phyloP scores from a whole-genome alignment of 2,113 vertebrate genomes.

The Anolis sagrei region DNA sequence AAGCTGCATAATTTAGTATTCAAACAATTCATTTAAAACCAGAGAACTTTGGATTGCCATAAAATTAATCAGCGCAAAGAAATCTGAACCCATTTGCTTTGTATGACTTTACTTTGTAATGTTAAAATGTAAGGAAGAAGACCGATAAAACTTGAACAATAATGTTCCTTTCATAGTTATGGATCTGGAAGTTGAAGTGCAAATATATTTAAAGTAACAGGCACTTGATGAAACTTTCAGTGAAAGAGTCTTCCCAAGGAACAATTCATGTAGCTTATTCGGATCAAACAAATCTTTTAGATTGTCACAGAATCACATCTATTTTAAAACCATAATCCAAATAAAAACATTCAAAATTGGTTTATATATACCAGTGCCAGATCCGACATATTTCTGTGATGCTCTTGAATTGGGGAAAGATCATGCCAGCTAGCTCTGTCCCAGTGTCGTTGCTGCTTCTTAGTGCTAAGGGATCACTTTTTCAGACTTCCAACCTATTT shows the following conservation, averaged over 20 bases:
- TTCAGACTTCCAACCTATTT: no score
- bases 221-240: conserved; percentile 26
- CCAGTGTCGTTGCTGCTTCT: no score
- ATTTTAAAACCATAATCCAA: no score
- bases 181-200: conserved; percentile 14
- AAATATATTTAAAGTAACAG: conserved; percentile 19
- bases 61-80: conserved; percentile 78
- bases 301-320: conserved; percentile 49
- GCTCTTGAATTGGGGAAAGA: no score
- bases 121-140: conserved; percentile 43
- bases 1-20: conserved; percentile 85
- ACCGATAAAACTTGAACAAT: conserved; percentile 52
- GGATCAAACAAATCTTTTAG: conserved; percentile 43
- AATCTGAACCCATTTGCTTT: conserved; percentile 60
- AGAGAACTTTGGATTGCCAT: conserved; percentile 74
- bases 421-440: no score
- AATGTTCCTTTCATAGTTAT: conserved; percentile 33
- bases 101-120: conserved; percentile 65
- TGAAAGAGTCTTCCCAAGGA: neutral
- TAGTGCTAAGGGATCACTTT: no score
- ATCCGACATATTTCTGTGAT: no score
- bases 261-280: conserved; percentile 15
- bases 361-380: no score
- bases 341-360: no score
- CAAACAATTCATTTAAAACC: conserved; percentile 85